Conservation (phyloP, 2,888 invertebrate genomes). For the Silvanus unidentatus region DNA sequence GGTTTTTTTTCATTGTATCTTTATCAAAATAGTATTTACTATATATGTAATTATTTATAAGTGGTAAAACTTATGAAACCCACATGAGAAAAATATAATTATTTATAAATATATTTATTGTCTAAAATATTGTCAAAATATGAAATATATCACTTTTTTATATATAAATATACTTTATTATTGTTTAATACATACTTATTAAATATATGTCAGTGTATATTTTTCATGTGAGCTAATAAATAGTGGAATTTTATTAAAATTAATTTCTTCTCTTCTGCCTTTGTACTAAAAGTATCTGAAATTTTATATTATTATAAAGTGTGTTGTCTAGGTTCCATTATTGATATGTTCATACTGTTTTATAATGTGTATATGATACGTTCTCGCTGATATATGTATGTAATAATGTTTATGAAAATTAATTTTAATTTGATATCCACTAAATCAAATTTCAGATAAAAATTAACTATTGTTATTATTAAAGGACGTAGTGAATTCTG, state of each 20-base stretch:
- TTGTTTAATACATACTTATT: conserved; percentile 10
- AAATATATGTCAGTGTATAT: conserved; percentile 5
- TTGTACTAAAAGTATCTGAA: too few relatives aligned
- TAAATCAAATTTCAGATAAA: too few relatives aligned
- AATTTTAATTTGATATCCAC: too few relatives aligned
- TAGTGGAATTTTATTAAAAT: neutral
- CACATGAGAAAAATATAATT: conserved; percentile 31
- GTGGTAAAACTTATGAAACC: conserved; percentile 26
- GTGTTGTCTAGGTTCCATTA: neutral
- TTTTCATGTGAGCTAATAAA: conserved; percentile 27
- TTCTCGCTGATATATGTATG: too few relatives aligned
- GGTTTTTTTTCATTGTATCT: neutral
- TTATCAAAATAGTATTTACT: conserved; percentile 27
- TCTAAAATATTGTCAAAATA: conserved; percentile 39
- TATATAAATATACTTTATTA: conserved; percentile 15
- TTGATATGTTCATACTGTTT: neutral
- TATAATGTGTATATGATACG: too few relatives aligned
- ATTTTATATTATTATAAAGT: neutral
- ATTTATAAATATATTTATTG: conserved; percentile 33
- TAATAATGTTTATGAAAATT: too few relatives aligned
- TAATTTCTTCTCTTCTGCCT: neutral
- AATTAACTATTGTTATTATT: neutral
- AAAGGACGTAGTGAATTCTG: neutral
- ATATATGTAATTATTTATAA: conserved; percentile 19
- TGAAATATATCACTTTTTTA: conserved; percentile 34